Conservation (phyloP, 2,888 invertebrate species). For the Hedychridium roseum region DNA sequence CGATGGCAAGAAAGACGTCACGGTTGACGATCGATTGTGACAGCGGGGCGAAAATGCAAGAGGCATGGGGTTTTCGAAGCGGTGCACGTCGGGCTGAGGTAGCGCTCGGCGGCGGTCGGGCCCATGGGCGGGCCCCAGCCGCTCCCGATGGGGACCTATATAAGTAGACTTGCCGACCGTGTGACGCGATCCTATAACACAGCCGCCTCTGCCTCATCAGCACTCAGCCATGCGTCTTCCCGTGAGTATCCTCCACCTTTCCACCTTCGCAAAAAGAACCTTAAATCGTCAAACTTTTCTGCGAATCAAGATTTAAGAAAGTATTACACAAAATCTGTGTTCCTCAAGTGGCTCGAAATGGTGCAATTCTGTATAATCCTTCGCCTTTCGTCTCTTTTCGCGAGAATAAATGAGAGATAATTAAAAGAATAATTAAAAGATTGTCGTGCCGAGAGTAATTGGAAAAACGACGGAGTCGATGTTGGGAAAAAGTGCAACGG, state of each 20-base stretch:
- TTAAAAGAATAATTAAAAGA: no score
- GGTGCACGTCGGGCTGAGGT: conserved; percentile 35
- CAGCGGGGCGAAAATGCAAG: not conserved
- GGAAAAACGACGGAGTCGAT: not conserved
- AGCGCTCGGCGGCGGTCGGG: conserved; percentile 54
- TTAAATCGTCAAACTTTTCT: conserved; percentile 8
- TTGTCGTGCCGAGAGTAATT: no score
- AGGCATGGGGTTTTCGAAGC: conserved; percentile 40
- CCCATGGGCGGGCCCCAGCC: conserved; percentile 61
- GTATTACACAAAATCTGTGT: no score
- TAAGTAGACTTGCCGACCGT: conserved; percentile 53
- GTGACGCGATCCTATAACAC: conserved; percentile 57
- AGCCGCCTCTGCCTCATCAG: conserved; percentile 52
- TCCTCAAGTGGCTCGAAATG: no score
- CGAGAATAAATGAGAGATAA: no score
- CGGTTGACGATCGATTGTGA: conserved; percentile 10
- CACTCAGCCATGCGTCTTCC: conserved; percentile 50
- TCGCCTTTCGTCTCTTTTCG: no score
- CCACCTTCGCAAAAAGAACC: no score
- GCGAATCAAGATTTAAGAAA: no score
- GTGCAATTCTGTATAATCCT: no score
- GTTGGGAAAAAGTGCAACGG: not conserved
- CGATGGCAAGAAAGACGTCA: conserved; percentile 12
- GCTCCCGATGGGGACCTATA: conserved; percentile 61
- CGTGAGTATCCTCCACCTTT: conserved; percentile 54